phyloP scores from a whole-genome alignment of 2,113 vertebrate genomes.

The Daubentonia madagascariensis region DNA sequence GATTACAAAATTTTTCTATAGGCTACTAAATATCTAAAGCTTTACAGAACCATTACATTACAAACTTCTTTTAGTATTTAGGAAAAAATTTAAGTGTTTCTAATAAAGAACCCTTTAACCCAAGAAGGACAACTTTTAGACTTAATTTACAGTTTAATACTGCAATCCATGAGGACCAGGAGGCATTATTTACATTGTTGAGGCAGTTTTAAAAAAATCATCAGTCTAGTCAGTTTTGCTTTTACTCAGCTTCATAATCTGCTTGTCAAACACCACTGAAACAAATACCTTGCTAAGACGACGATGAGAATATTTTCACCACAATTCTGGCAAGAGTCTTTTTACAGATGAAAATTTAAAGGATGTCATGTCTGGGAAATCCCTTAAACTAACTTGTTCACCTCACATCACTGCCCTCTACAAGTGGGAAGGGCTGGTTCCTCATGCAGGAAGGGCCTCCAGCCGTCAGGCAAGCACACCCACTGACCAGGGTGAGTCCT shows the following conservation, averaged over 20 bases:
- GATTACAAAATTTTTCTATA: neutral
- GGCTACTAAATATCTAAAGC: neutral
- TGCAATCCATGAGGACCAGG: neutral
- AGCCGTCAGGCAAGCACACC: neutral
- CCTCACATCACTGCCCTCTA: neutral
- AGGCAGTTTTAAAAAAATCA: neutral
- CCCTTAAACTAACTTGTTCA: neutral
- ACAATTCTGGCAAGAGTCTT: neutral
- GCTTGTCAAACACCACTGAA: neutral
- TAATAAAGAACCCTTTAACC: slow-evolving; percentile 24
- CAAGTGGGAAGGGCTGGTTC: neutral
- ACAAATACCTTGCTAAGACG: neutral
- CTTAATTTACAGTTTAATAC: neutral
- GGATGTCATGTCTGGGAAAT: neutral
- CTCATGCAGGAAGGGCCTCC: neutral
- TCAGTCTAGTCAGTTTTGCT: neutral
- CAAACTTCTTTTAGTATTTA: neutral
- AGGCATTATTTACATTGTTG: neutral
- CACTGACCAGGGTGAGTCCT: neutral
- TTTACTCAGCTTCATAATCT: slow-evolving; percentile 2
- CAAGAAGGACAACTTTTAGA: neutral
- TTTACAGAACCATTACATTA: neutral
- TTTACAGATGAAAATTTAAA: slow-evolving; percentile 3
- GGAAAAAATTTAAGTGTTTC: neutral
- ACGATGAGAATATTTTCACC: neutral